These are phyloP conservation scores for Stegastes partitus DNA, from an alignment of 2,113 vertebrate genomes.

Conservation along the genomic window DNA sequence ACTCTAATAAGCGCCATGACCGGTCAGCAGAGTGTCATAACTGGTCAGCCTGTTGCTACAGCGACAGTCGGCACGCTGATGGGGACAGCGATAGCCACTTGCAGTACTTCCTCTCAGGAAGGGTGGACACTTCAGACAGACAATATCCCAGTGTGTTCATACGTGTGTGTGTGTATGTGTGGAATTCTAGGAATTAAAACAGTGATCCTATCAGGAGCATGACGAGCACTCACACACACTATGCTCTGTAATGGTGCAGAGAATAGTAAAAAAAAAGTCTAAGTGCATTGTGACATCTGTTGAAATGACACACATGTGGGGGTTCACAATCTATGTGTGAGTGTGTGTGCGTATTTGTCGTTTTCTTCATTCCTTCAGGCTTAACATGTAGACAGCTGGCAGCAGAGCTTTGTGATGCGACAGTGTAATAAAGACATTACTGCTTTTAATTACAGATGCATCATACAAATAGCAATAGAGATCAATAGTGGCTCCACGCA, in stretches of 20 bases:
- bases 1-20: background rate
- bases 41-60: constrained; percentile 4
- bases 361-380: constrained; percentile 17
- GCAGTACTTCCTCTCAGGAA: constrained; percentile 77
- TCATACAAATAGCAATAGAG: background rate
- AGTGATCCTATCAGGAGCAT: constrained; percentile 50
- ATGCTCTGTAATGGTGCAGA: constrained; percentile 19
- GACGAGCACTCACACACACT: background rate
- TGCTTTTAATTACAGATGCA: constrained; percentile 13
- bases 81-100: constrained; percentile 38
- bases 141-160: constrained; percentile 29
- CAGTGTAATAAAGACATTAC: background rate
- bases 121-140: constrained; percentile 59
- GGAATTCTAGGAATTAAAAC: constrained; percentile 70
- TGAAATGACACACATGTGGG: constrained; percentile 1
- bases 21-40: constrained; percentile 1
- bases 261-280: background rate
- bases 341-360: background rate
- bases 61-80: constrained; percentile 28
- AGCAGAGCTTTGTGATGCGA: constrained; percentile 4
- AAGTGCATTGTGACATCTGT: constrained; percentile 17
- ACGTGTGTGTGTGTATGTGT: constrained; percentile 26
- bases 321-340: background rate
- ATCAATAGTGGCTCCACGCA: background rate
- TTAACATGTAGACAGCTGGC: constrained; percentile 48